phyloP scores from a whole-genome alignment of 1,140 invertebrate genomes.

The Dendrolimus kikuchii region DNA sequence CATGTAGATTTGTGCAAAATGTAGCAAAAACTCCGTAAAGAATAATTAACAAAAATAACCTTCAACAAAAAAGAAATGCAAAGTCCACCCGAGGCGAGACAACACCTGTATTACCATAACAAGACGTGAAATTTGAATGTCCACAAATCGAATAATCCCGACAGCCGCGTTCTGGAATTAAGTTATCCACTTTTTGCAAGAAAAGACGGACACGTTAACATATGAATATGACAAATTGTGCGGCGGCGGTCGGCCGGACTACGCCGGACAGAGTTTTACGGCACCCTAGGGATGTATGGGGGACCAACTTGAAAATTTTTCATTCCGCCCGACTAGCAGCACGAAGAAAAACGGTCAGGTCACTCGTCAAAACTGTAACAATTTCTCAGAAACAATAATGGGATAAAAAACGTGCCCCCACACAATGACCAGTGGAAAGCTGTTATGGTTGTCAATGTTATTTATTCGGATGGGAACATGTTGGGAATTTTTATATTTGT shows the following conservation, averaged over 20 bases:
- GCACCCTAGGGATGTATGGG: slow-evolving; percentile 50
- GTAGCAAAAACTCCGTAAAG: no score
- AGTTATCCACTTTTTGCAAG: slow-evolving; percentile 70
- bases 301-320: slow-evolving; percentile 67
- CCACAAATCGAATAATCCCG: slow-evolving; percentile 59
- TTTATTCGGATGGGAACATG: slow-evolving; percentile 59
- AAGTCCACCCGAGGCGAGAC: slow-evolving; percentile 44
- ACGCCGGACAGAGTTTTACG: slow-evolving; percentile 57
- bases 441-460: slow-evolving; percentile 69
- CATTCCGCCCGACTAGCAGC: slow-evolving; percentile 52
- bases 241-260: slow-evolving; percentile 47
- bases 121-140: slow-evolving; percentile 70
- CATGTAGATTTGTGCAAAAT: no score
- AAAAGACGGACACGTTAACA: slow-evolving; percentile 69
- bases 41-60: neutral
- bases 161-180: slow-evolving; percentile 45
- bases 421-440: slow-evolving; percentile 52
- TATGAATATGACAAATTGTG: slow-evolving; percentile 72
- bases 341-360: slow-evolving; percentile 63
- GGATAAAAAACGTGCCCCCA: slow-evolving; percentile 50
- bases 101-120: slow-evolving; percentile 68
- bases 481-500: slow-evolving; percentile 68
- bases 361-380: slow-evolving; percentile 69
- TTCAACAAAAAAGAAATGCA: slow-evolving; percentile 16
- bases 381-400: slow-evolving; percentile 72